phyloP scores from a whole-genome alignment of 2,888 invertebrate genomes.

The Helicoverpa assulta region DNA sequence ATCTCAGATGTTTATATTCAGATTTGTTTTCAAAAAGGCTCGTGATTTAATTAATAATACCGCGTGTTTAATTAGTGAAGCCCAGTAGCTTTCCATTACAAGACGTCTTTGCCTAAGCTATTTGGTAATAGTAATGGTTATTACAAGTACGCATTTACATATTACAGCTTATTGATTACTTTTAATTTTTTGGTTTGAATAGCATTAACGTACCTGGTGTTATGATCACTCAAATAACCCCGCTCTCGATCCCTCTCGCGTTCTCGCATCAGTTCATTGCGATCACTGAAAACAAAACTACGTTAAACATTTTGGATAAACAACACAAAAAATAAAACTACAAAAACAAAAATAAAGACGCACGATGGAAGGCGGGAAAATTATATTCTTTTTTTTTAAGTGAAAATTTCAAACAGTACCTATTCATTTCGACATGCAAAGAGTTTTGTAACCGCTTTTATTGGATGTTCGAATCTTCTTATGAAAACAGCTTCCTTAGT shows the following conservation, averaged over 20 bases:
- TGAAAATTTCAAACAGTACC: not conserved
- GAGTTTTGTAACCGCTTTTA: not conserved
- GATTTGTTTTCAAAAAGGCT: not conserved
- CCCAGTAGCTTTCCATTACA: not conserved
- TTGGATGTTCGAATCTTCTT: not conserved
- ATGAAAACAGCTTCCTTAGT: not conserved
- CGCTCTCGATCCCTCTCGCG: slow-evolving; percentile 91
- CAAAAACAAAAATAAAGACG: not conserved
- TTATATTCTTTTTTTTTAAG: not conserved
- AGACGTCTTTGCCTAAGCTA: not conserved
- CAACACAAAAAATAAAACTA: not conserved
- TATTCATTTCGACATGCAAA: not conserved
- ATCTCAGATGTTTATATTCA: not conserved
- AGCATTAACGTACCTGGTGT: slow-evolving; percentile 90
- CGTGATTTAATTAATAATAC: slow-evolving; percentile 3
- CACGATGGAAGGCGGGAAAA: slow-evolving; percentile 3
- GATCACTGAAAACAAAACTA: slow-evolving; percentile 90
- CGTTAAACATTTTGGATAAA: not conserved
- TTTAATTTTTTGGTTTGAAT: not conserved
- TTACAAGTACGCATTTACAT: not conserved
- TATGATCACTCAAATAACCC: slow-evolving; percentile 95
- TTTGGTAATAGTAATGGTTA: not conserved
- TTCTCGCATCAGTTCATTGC: slow-evolving; percentile 95
- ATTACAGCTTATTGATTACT: not conserved
- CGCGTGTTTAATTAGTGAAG: not conserved